Evolutionary conservation across 2,113 vertebrate genomes (phyloP).

Genomic region (Cynopterus brachyotis): DNA sequence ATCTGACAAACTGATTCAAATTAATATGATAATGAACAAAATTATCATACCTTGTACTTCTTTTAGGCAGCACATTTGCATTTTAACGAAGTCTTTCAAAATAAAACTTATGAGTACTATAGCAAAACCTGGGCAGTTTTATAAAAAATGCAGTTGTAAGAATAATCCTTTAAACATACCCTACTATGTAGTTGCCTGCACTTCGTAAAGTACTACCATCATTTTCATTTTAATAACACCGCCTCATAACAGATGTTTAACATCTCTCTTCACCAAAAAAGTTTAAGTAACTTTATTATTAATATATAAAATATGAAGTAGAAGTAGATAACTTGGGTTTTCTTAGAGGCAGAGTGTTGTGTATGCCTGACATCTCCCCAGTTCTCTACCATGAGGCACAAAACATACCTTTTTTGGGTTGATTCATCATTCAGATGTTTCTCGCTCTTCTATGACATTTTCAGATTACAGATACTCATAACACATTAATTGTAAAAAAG

Average conservation of each 20-base stretch:
- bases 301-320: neutral
- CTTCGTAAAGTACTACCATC: neutral
- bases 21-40: neutral
- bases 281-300: neutral
- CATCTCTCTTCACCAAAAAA: neutral
- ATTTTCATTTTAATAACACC: neutral
- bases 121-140: neutral
- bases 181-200: neutral
- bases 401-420: neutral
- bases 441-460: neutral
- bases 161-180: neutral
- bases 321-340: neutral
- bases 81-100: neutral
- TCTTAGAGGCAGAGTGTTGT: neutral
- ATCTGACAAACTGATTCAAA: neutral
- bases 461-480: neutral
- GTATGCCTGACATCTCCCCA: neutral
- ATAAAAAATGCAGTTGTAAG: neutral
- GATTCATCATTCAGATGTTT: neutral
- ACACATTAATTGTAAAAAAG: conserved; percentile 40
- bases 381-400: neutral
- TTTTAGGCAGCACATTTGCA: neutral
- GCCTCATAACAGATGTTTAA: neutral
- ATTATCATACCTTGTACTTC: neutral
- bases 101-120: neutral